phyloP scores from a whole-genome alignment of 2,113 vertebrate species.

The Vulpes vulpes region DNA sequence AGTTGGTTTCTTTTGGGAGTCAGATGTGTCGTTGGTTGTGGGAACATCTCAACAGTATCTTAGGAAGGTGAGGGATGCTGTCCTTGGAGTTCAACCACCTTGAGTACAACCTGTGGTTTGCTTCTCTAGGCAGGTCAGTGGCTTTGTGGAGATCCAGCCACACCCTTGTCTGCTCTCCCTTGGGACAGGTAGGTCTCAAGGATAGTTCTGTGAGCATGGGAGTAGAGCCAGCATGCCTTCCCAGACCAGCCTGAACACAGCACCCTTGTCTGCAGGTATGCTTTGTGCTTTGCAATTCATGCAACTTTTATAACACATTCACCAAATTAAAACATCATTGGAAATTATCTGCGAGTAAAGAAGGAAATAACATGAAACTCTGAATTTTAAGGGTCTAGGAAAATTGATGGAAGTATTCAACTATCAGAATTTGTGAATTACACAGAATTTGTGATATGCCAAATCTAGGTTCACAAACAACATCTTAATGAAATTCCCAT shows the following conservation, averaged over 20 bases:
- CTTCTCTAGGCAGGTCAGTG: not conserved
- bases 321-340: not conserved
- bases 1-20: not conserved
- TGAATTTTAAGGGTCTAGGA: not conserved
- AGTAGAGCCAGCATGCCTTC: not conserved
- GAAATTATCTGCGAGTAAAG: not conserved
- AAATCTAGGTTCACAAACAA: conserved; percentile 12
- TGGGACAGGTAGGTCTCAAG: not conserved
- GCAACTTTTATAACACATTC: not conserved
- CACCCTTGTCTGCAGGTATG: not conserved
- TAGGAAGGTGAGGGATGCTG: not conserved
- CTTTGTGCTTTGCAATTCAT: not conserved
- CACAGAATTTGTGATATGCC: not conserved
- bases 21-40: not conserved
- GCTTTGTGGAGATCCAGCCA: not conserved
- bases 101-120: not conserved
- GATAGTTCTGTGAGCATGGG: not conserved
- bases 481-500: not conserved
- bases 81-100: not conserved
- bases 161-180: not conserved
- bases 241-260: not conserved
- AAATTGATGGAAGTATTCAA: conserved; percentile 12
- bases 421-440: not conserved
- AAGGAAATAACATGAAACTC: not conserved
- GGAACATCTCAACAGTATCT: not conserved